These are phyloP conservation scores for Oreochromis aureus DNA, from an alignment of 2,113 vertebrate species.

Conservation along the genomic window DNA sequence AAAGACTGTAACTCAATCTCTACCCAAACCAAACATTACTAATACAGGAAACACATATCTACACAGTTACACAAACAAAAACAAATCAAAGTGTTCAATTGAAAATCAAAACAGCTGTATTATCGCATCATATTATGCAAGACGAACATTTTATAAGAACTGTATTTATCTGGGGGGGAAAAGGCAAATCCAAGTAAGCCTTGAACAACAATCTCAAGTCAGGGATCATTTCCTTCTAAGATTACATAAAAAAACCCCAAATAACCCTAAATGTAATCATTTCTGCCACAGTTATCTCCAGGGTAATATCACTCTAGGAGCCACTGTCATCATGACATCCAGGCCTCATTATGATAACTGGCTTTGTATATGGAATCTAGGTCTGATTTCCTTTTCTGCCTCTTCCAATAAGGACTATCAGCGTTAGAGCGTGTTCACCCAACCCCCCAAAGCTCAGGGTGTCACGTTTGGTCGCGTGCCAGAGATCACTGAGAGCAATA, in stretches of 20 bases:
- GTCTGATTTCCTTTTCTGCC: background rate
- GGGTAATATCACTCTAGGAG: background rate
- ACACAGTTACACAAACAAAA: background rate
- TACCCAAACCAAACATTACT: background rate
- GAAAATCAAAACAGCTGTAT: background rate
- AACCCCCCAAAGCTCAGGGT: background rate
- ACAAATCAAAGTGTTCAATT: background rate
- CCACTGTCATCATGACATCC: background rate
- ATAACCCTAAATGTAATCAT: background rate
- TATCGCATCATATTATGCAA: background rate
- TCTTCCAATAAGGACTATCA: background rate
- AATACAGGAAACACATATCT: background rate
- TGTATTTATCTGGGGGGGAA: rapidly evolving
- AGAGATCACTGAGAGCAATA: slow-evolving; percentile 11
- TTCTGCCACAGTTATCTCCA: background rate
- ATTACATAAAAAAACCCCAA: background rate
- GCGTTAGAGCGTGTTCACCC: background rate
- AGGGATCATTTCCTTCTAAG: background rate
- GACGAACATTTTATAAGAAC: background rate
- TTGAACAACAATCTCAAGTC: background rate
- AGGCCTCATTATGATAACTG: background rate
- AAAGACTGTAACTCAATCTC: background rate
- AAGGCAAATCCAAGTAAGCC: background rate
- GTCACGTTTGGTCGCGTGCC: slow-evolving; percentile 32
- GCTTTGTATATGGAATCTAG: background rate